Evolutionary conservation across 2,113 vertebrate genomes (phyloP).

Genomic region (Ifrita kowaldi): DNA sequence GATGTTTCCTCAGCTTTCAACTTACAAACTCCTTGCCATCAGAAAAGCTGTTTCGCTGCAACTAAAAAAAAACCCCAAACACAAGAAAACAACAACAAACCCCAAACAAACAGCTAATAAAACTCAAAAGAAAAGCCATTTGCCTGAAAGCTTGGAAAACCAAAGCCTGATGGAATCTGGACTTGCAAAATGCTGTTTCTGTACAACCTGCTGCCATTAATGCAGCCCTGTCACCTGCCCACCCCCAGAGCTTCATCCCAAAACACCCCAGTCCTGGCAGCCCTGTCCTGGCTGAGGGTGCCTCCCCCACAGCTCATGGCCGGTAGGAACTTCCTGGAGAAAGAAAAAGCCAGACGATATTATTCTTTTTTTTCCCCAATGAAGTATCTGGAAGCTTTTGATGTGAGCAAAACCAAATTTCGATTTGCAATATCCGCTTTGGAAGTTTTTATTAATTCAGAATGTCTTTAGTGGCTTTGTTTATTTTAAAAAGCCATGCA

Average conservation of each 20-base stretch:
- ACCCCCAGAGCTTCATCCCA: neutral
- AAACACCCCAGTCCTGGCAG: neutral
- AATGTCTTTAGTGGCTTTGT: neutral
- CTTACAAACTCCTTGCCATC: neutral
- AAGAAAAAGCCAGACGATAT: neutral
- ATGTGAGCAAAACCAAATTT: neutral
- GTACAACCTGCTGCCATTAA: neutral
- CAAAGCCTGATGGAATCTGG: neutral
- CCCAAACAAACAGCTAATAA: neutral
- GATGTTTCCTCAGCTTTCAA: neutral
- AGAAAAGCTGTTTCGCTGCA: neutral
- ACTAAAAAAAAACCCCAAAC: neutral
- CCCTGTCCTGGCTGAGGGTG: neutral
- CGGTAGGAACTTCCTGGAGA: neutral
- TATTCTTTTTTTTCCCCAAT: fast-evolving
- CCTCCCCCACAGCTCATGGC: neutral
- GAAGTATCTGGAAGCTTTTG: neutral
- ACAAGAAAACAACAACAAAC: neutral
- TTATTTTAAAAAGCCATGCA: neutral
- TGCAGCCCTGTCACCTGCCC: neutral
- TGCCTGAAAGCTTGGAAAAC: neutral
- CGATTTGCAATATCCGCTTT: neutral
- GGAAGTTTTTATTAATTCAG: neutral
- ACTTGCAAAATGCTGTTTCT: neutral
- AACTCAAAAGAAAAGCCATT: neutral